These are phyloP conservation scores for Lynx canadensis DNA, from an alignment of 2,113 vertebrate genomes.

Conservation along the genomic window DNA sequence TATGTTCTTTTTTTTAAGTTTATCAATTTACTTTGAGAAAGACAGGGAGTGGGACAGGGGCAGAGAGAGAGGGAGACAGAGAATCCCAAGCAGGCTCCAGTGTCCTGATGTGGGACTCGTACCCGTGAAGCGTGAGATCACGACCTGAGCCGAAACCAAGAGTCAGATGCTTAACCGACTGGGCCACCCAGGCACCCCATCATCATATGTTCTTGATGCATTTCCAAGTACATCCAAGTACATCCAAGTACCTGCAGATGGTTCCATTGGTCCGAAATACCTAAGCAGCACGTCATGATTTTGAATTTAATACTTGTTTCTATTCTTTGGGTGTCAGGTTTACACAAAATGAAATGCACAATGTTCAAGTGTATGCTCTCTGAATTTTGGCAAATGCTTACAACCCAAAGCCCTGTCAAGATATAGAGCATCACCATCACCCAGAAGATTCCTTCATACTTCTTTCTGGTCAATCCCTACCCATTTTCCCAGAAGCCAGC, in stretches of 20 bases:
- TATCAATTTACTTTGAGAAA: too few relatives aligned
- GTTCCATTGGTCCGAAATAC: not conserved
- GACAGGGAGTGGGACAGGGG: too few relatives aligned
- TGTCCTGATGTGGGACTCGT: too few relatives aligned
- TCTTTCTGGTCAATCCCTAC: not conserved
- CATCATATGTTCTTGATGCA: not conserved
- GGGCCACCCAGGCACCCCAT: not conserved
- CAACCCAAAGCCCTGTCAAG: not conserved
- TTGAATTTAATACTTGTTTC: not conserved
- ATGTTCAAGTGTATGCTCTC: not conserved
- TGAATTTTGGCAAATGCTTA: not conserved
- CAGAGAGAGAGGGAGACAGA: too few relatives aligned
- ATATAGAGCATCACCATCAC: too few relatives aligned
- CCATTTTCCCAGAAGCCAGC: not conserved
- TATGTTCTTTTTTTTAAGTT: not conserved
- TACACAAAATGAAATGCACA: not conserved
- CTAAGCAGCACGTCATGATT: not conserved
- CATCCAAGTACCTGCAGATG: not conserved
- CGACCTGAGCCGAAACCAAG: too few relatives aligned
- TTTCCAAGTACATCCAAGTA: not conserved
- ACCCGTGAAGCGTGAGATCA: too few relatives aligned
- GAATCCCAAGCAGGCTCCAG: too few relatives aligned
- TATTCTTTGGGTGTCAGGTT: not conserved
- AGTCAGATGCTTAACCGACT: too few relatives aligned
- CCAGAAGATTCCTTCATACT: too few relatives aligned